Evolutionary conservation across 2,113 vertebrate genomes (phyloP).

Genomic region (Sialia sialis): DNA sequence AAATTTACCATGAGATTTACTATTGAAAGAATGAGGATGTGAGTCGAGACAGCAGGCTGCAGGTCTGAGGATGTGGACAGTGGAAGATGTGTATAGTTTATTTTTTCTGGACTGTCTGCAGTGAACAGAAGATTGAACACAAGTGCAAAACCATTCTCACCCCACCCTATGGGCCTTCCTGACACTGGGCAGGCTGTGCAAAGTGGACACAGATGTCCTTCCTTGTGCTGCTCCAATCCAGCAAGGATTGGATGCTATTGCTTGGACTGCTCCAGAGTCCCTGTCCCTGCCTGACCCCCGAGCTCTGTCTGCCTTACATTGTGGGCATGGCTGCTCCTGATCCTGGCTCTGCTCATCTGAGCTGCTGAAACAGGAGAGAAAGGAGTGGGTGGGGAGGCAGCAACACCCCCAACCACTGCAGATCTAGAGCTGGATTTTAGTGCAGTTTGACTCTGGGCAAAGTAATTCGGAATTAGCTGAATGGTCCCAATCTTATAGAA

Average conservation of each 20-base stretch:
- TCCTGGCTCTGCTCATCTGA: neutral
- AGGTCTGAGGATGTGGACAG: neutral
- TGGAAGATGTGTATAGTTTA: neutral
- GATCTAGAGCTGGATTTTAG: neutral
- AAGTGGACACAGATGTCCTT: fast-evolving
- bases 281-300: neutral
- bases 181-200: fast-evolving
- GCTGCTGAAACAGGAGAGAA: neutral
- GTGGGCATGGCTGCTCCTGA: fast-evolving
- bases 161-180: fast-evolving
- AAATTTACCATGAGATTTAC: neutral
- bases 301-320: neutral
- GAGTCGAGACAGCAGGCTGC: neutral
- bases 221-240: neutral
- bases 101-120: neutral
- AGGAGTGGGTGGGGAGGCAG: neutral
- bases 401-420: fast-evolving
- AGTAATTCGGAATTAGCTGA: neutral
- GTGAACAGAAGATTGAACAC: neutral
- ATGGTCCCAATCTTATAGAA: neutral
- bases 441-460: neutral
- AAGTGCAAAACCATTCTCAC: neutral
- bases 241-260: neutral
- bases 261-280: neutral
- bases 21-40: fast-evolving